Conservation (phyloP, 2,113 vertebrate species). For the Puntigrus tetrazona region DNA sequence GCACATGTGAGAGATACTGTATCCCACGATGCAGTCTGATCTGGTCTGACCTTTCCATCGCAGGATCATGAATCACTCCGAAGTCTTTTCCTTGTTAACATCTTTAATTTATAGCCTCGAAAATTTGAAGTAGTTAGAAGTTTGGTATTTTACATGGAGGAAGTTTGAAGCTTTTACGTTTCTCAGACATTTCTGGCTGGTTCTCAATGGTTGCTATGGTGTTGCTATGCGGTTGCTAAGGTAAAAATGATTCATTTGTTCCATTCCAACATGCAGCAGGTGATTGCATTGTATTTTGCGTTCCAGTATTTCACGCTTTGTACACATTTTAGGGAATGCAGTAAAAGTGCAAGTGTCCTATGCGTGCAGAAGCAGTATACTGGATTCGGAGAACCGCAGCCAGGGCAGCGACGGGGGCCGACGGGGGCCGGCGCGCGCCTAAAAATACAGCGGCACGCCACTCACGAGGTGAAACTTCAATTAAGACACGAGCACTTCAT, state of each 20-base stretch:
- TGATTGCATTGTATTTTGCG: neutral
- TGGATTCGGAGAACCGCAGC: neutral
- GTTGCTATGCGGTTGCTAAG: too few relatives aligned
- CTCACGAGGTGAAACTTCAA: constrained; percentile 45
- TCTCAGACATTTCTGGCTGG: too few relatives aligned
- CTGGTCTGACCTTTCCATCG: neutral
- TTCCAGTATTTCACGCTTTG: neutral
- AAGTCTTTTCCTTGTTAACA: too few relatives aligned
- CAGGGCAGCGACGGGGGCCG: constrained; percentile 11
- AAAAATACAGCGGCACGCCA: constrained; percentile 45
- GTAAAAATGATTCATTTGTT: neutral
- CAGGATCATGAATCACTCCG: neutral
- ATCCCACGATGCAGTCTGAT: too few relatives aligned
- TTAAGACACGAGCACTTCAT: constrained; percentile 55
- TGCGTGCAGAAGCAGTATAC: neutral
- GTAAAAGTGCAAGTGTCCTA: neutral
- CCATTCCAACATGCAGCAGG: neutral
- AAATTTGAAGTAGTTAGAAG: too few relatives aligned
- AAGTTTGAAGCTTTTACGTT: too few relatives aligned
- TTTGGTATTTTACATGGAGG: too few relatives aligned
- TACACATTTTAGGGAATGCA: neutral
- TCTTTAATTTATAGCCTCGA: too few relatives aligned
- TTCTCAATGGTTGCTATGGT: too few relatives aligned
- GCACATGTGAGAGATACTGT: too few relatives aligned
- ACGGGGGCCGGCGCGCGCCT: constrained; percentile 22